phyloP scores from a whole-genome alignment of 2,113 vertebrate species.

The Pundamilia nyererei region DNA sequence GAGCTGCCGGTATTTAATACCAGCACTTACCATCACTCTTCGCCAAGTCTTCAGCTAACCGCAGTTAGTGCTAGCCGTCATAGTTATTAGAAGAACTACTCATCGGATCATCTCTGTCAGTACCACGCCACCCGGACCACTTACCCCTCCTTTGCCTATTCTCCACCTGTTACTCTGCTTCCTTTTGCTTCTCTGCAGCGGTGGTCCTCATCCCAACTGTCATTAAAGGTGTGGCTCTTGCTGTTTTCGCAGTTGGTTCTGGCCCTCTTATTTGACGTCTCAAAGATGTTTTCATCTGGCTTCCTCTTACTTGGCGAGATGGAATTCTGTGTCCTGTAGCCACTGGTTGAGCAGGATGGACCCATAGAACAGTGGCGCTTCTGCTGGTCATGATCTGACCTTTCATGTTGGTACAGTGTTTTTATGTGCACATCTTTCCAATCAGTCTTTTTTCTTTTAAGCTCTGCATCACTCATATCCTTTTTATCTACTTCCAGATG shows the following conservation, averaged over 20 bases:
- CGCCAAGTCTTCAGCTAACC: background rate
- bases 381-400: background rate
- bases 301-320: background rate
- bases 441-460: background rate
- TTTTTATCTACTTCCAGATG: background rate
- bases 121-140: background rate
- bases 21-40: background rate
- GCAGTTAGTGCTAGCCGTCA: background rate
- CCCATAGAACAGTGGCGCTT: background rate
- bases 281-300: background rate
- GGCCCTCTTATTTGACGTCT: background rate
- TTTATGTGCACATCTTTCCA: background rate
- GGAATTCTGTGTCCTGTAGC: background rate
- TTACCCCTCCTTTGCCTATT: background rate
- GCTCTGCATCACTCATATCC: background rate
- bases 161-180: background rate
- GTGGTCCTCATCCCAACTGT: background rate
- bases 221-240: background rate
- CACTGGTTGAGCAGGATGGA: background rate
- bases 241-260: background rate
- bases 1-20: background rate
- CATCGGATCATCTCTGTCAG: background rate
- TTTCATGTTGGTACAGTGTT: background rate
- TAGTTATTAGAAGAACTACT: background rate
- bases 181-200: background rate